Evolutionary conservation across 2,888 invertebrate species (phyloP), one percentile per base, ranked within the genome.

Genomic region (Flabesymbios commensalis): DNA sequence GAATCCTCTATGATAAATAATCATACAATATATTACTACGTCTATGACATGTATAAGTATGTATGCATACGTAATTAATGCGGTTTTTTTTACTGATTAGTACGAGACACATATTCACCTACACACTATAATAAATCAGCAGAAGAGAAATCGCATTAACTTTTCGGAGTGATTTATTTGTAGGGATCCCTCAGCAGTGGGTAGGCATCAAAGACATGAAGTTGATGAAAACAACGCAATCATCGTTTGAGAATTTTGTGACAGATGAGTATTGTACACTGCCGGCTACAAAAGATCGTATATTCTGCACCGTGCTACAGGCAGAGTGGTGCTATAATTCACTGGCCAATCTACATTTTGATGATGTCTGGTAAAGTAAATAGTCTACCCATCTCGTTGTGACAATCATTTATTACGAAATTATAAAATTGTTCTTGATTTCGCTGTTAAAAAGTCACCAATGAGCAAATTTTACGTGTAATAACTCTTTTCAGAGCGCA

Each of bases 211-310:
- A 87, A 71, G 88, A 87, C 26, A 84, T 92, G 26, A 86, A 90
- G 42, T 88, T 92, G 0, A 81, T 92, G 65, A 92, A 92, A 81
- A 91, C 91, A 0, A 91, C 91, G 0, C 89, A 91, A 77, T 91
- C 91, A 0, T 87, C 90, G 0, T 92, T 92, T 76, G 88, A 87
- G 2, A 90, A 91, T 79, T 92, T 92, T 75, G 88, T 90, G 26
- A 87, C 88, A 76, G 91, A 91, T 75, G 91, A 90, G 73, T 92
- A 88, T 79, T 87, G 90, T 29, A 89, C 90, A 0, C 83, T 91
- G 24, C 87, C 89, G 0, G 91, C 91, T 80, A 87, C 88, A 42
- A 87, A 88, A 47, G 91, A 92, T 78, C 86, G 92, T 67, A 88
- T 91, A 72, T 89, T 90, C 77, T 90, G 90, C 81, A 92, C 91